Evolutionary conservation across 2,113 vertebrate genomes (phyloP), one percentile per base, ranked within the genome.

Genomic region (Tupaia chinensis): DNA sequence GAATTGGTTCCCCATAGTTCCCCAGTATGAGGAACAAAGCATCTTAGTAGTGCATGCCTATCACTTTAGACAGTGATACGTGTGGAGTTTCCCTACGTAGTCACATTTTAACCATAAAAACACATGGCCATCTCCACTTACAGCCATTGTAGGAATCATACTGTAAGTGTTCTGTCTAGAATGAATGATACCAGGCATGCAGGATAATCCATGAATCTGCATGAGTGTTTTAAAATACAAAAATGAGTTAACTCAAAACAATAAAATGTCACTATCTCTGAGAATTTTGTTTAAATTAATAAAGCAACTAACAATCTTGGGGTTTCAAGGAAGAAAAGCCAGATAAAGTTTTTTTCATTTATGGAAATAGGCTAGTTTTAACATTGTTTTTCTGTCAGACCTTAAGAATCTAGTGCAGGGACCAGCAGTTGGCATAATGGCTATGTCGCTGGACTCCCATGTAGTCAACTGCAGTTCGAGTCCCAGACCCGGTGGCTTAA

Each of bases 211-310:
- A 68, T 1, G 9, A 72, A 65, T 89, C 92, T 80, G 22, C 65
- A 44, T 8, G 54, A 72, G 4, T 44, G 63, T 78, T 87, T 56
- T 65, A 80, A 84, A 84, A 80, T 66, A 76, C 6, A 77, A 0
- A 0, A 44, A 54, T 70, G 29, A 1, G 9, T 84, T 66, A 58
- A 91, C 5, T 89, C 16, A 19, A 34, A 93, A 44, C 23, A 79
- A 11, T 12, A 89, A 80, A 87, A 80, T 72, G 27, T 73, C 44
- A 77, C 61, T 25, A 70, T 15, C 29, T 58, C 22, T 61, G 20
- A 88, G 60, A 87, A 17, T 17, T 90, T 89, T 82, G 65, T 68
- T 70, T 94, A 81, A 80, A 60, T 82, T 60, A 90, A 15, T 54
- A 91, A 87, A 87, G 54, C 34, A 58, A 68, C 4, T 23, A 73